These are phyloP conservation scores for Entomyzon cyanotis DNA, from an alignment of 2,113 vertebrate genomes.

Conservation along the genomic window DNA sequence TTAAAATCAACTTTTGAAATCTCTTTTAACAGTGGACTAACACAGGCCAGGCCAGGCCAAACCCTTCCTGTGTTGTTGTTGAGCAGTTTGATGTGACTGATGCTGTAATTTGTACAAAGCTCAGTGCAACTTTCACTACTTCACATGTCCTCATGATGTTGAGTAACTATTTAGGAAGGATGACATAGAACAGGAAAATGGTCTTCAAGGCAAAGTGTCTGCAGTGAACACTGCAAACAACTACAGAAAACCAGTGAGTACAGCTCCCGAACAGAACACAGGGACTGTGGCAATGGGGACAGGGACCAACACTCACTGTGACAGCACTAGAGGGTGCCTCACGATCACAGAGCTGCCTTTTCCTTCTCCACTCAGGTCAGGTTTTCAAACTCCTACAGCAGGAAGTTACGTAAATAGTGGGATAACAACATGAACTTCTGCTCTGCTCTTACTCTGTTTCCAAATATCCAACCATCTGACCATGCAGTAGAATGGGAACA, in stretches of 20 bases:
- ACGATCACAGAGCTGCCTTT: background rate
- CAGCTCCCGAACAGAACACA: background rate
- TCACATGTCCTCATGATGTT: accelerated
- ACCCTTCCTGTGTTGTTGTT: background rate
- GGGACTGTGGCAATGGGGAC: background rate
- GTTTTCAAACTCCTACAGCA: background rate
- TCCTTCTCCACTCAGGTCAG: background rate
- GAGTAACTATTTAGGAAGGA: background rate
- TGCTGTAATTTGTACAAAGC: background rate
- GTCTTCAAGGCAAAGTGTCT: background rate
- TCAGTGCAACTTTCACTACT: background rate
- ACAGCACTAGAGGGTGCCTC: constrained; percentile 54
- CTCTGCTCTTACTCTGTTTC: background rate
- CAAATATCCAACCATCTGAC: background rate
- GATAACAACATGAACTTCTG: background rate
- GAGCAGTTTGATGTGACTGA: background rate
- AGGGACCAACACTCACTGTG: background rate
- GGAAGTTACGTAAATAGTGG: background rate
- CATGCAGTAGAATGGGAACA: background rate
- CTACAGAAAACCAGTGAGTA: background rate
- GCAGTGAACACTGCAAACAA: background rate
- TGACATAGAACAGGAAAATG: background rate
- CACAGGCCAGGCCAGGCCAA: background rate
- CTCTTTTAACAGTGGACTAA: background rate
- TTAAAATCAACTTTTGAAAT: background rate